Base-by-base conservation (phyloP, 2,797 vertebrate species). In the Emydoidea blandingii region DNA sequence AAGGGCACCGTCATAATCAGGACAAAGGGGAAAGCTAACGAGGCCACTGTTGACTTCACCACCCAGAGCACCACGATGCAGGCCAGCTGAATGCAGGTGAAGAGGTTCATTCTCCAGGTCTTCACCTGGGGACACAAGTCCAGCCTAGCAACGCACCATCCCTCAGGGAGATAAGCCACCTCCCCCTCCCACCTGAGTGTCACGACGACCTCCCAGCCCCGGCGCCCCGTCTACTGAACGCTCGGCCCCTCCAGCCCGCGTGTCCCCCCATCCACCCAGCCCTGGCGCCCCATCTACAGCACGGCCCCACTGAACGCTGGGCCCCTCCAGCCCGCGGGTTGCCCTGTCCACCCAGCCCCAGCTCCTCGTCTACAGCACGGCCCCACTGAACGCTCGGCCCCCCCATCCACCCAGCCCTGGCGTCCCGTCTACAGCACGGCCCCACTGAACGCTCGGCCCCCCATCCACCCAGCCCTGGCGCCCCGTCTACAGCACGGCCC, bases 51-150 rank as follows among this genome's bases (percentile, higher is more conserved):
- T 50, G 99, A 99, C 98, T 99, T 99, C 92, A 99, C 99, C 86
- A 99, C 99, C 99, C 99, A 99, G 91, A 99, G 98, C 76, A 99
- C 97, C 29, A 99, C 98, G 8, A 99, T 99, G 98, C 99, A 99
- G 78, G 98, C 96, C 98, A 99, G 97, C 98, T 99, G 99, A 96
- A 99, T 99, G 96, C 99, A 98, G 90, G 99, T 99, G 97, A 99
- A 99, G 98, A 99, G 98, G 97, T 99, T 99, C 99, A 99, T 99
- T 47, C 99, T 98, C 99, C 99, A 99, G 3, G 99, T 99, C 98
- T 99, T 99, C 97, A 99, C 99, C 99, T 99, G 57, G 50, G 86
- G 50, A 83, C 41, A 88, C n/a, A 94, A 95, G 95, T 29, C 44
- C 37, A 94, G 50, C 68, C 76, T 85, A 93, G 93, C 88, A 81